phyloP scores from a whole-genome alignment of 2,797 vertebrate species.

The Molossus alvarezi region DNA sequence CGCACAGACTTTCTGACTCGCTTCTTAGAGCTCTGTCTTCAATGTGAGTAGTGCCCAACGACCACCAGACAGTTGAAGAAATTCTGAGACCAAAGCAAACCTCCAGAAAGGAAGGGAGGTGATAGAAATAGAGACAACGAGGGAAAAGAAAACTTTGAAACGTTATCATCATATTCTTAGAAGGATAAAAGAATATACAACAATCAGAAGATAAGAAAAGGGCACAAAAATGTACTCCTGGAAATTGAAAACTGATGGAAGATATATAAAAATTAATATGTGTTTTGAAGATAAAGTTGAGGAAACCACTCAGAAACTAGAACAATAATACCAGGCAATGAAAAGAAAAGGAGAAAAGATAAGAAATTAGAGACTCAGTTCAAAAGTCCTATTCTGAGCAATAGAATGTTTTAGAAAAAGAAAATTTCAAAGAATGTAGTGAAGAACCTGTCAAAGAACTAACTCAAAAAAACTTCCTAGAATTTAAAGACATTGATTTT shows the following conservation, averaged over 20 bases:
- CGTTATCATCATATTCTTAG: not conserved
- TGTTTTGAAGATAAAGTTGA: constrained; percentile 14
- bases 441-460: constrained; percentile 27
- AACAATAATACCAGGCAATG: constrained; percentile 51
- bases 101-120: not conserved
- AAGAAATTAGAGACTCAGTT: not conserved
- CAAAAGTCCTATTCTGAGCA: not conserved
- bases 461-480: not conserved
- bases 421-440: not conserved
- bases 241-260: constrained; percentile 9
- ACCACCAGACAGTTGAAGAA: not conserved
- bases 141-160: not conserved
- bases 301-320: constrained; percentile 27
- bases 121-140: not conserved
- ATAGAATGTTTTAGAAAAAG: not conserved
- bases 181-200: not conserved
- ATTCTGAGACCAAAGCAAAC: constrained; percentile 23
- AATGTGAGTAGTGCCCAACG: not conserved
- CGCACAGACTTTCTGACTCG: not conserved
- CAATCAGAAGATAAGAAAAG: not conserved
- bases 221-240: not conserved
- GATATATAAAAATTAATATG: not conserved
- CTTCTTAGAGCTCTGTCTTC: not conserved
- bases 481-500: constrained; percentile 44
- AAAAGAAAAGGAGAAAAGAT: not conserved